These are phyloP conservation scores for Corythoichthys haematopterus DNA, from an alignment of 2,113 vertebrate genomes.

Conservation along the genomic window DNA sequence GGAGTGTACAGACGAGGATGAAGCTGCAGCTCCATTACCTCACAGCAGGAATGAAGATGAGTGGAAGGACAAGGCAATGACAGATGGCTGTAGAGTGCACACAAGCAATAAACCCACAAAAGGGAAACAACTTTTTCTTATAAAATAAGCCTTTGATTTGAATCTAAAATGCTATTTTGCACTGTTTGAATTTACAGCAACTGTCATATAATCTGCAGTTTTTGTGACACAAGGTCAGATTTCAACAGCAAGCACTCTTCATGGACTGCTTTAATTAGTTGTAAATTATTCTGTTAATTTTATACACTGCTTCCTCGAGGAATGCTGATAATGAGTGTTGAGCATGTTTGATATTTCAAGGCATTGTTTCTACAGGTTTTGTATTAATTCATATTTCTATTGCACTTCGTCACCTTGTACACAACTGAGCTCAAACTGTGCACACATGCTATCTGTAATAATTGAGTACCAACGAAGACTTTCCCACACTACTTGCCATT, in stretches of 20 bases:
- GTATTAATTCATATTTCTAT: conserved; percentile 30
- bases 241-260: neutral
- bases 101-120: neutral
- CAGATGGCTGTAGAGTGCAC: conserved; percentile 7
- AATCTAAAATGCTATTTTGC: neutral
- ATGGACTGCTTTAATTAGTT: conserved; percentile 1
- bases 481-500: neutral
- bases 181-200: neutral
- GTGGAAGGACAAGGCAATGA: neutral
- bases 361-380: conserved; percentile 5
- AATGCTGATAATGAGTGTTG: neutral
- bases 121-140: conserved; percentile 5
- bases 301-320: neutral
- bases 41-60: conserved; percentile 39
- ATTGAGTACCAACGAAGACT: conserved; percentile 31
- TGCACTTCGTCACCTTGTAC: conserved; percentile 32
- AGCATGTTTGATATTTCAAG: neutral
- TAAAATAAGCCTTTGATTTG: neutral
- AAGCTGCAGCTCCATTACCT: conserved; percentile 58
- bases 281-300: conserved; percentile 1
- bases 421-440: conserved; percentile 31
- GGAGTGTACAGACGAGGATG: conserved; percentile 45
- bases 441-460: conserved; percentile 20
- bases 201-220: neutral
- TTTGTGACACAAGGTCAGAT: neutral